phyloP scores from a whole-genome alignment of 2,797 vertebrate genomes.

The Arremon aurantiirostris region DNA sequence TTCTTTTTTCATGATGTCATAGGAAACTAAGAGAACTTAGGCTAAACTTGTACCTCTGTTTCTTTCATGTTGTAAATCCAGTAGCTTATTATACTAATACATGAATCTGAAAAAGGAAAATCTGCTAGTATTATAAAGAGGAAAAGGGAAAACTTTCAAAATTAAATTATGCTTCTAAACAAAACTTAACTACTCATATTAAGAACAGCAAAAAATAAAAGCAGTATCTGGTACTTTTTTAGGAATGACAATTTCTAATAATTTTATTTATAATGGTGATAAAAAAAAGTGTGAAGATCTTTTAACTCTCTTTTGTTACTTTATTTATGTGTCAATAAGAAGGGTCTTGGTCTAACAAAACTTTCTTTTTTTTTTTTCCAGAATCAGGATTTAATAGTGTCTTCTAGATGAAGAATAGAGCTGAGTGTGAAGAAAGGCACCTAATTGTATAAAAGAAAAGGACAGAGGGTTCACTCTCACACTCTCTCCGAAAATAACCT shows the following conservation, averaged over 20 bases:
- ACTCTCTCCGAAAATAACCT: neutral
- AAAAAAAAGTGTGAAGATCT: fast-evolving
- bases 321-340: neutral
- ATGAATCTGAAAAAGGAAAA: neutral
- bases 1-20: neutral
- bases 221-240: fast-evolving
- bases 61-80: neutral
- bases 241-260: neutral
- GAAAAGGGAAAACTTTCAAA: neutral
- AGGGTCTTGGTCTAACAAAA: neutral
- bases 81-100: neutral
- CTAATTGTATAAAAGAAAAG: neutral
- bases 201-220: fast-evolving
- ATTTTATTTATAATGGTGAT: neutral
- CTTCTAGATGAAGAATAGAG: neutral
- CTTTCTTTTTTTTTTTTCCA: neutral
- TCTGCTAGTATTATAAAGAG: neutral
- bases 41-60: fast-evolving
- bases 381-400: neutral
- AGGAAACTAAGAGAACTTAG: neutral
- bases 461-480: neutral
- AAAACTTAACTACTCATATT: neutral
- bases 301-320: neutral
- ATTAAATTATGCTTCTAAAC: neutral
- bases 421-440: neutral